Percentiles rank a stretch among this genome's conserved stretches.
These are phyloP conservation scores for Geococcyx californianus DNA, from an alignment of 2,113 vertebrate species.

Conservation along the genomic window DNA sequence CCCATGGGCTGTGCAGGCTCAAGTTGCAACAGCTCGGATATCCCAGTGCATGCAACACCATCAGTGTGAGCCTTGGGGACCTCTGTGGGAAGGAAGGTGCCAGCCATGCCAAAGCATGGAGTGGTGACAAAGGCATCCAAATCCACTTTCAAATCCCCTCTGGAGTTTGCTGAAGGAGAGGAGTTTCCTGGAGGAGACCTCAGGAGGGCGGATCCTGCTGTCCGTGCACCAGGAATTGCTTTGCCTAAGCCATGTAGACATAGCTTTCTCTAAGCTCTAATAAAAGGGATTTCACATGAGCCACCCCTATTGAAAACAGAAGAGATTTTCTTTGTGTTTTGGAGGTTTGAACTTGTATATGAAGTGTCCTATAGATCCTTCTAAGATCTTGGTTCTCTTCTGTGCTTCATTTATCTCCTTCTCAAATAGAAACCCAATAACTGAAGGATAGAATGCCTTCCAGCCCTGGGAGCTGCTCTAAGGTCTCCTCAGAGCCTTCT, in stretches of 20 bases:
- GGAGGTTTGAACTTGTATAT: neutral
- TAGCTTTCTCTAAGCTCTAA: neutral
- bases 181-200: neutral
- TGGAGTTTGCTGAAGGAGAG: neutral
- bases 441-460: neutral
- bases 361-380: neutral
- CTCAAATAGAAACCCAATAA: neutral
- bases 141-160: neutral
- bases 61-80: neutral
- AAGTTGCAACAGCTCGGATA: too few species aligned
- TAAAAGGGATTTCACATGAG: neutral
- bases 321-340: neutral
- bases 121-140: neutral
- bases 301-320: neutral
- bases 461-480: too few species aligned
- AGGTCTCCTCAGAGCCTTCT: too few species aligned
- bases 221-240: neutral
- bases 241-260: neutral
- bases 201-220: neutral
- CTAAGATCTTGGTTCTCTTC: neutral
- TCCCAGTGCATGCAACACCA: accelerated
- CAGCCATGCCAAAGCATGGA: too few species aligned
- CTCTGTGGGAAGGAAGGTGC: neutral
- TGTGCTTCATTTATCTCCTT: neutral
- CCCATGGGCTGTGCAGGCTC: accelerated